A percentile compares a stretch with the other conserved stretches of the same genome.
These are phyloP conservation scores for Pseudomugil tenellus DNA, from an alignment of 2,797 vertebrate species.

Conservation along the genomic window DNA sequence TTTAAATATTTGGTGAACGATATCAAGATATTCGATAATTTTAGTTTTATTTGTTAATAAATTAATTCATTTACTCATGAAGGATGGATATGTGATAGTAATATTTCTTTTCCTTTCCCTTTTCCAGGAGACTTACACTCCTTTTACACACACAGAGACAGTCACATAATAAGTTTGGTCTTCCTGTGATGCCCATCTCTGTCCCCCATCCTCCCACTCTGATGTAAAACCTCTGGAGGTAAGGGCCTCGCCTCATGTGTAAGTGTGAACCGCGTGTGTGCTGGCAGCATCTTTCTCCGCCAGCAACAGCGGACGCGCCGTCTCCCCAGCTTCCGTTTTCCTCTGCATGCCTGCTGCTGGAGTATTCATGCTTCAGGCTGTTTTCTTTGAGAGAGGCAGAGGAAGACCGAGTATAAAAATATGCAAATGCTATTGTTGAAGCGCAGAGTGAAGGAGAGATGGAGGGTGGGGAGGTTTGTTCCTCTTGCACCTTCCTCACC, in stretches of 20 bases:
- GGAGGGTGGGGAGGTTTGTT: constrained; percentile 10
- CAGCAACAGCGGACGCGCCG: constrained; percentile 66
- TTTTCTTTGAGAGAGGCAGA: constrained; percentile 82
- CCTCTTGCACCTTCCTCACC: constrained; percentile 53
- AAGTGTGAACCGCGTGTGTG: constrained; percentile 23
- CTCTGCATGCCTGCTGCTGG: constrained; percentile 72
- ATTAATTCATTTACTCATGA: not conserved
- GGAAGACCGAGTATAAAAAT: constrained; percentile 78
- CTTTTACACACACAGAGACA: constrained; percentile 27
- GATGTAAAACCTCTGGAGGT: constrained; percentile 61
- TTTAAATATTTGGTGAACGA: no score
- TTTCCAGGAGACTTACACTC: constrained; percentile 56
- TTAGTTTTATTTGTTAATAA: no score
- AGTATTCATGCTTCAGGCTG: constrained; percentile 82
- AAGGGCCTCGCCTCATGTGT: constrained; percentile 39
- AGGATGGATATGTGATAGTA: constrained; percentile 32
- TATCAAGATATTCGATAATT: no score
- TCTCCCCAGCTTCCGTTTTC: constrained; percentile 78
- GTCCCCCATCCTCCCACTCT: constrained; percentile 20
- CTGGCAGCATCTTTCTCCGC: constrained; percentile 9
- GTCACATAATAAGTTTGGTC: constrained; percentile 42
- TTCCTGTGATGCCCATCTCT: constrained; percentile 25
- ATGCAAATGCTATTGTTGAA: constrained; percentile 87
- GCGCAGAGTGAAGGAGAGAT: constrained; percentile 52
- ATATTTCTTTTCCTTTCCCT: constrained; percentile 55